Evolutionary conservation across 2,888 invertebrate genomes (phyloP).

Genomic region (Troides oblongomaculatus): DNA sequence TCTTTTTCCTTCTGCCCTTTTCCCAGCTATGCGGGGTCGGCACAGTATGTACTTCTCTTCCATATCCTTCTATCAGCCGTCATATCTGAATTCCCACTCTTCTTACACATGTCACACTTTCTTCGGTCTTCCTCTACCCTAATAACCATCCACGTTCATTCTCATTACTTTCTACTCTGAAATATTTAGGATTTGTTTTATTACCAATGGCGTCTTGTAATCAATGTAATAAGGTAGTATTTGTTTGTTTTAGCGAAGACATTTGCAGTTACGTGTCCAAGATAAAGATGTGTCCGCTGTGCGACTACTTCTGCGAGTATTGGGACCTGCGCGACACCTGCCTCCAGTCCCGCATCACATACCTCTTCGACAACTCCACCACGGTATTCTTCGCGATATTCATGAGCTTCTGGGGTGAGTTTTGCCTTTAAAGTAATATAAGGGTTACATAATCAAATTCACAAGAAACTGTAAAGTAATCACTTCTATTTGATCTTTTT

Average conservation of each 20-base stretch:
- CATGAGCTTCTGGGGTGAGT: constrained; percentile 95
- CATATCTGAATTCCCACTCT: too few relatives aligned
- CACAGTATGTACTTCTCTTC: too few relatives aligned
- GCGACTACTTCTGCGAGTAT: constrained; percentile 92
- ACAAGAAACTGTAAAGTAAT: neutral
- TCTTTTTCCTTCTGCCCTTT: too few relatives aligned
- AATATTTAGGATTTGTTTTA: too few relatives aligned
- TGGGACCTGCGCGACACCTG: constrained; percentile 93
- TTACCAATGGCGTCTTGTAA: too few relatives aligned
- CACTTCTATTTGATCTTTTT: too few relatives aligned
- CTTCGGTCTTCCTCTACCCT: too few relatives aligned
- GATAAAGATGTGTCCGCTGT: constrained; percentile 94
- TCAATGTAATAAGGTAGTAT: neutral
- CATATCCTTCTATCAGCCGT: too few relatives aligned
- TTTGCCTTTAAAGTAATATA: neutral
- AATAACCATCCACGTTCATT: too few relatives aligned
- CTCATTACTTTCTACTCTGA: too few relatives aligned
- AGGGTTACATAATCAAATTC: neutral
- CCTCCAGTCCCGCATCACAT: constrained; percentile 90
- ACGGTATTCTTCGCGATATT: constrained; percentile 97
- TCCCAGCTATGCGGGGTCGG: too few relatives aligned
- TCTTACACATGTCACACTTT: too few relatives aligned
- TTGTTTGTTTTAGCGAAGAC: constrained; percentile 79
- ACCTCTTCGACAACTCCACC: constrained; percentile 95
- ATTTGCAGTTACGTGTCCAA: constrained; percentile 82